These are phyloP conservation scores for Formica aserva DNA, from an alignment of 2,888 invertebrate species.

Conservation along the genomic window DNA sequence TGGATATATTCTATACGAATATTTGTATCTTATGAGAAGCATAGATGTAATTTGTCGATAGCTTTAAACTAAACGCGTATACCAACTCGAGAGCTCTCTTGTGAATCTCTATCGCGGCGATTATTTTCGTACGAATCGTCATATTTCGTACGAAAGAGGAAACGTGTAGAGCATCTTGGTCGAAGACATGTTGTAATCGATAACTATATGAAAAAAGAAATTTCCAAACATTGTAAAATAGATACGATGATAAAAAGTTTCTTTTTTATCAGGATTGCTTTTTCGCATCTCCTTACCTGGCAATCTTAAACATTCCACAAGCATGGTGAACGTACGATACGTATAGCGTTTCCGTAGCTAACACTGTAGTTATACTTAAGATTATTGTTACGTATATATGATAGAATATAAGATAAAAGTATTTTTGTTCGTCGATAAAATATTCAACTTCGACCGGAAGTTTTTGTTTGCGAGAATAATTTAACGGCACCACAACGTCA, in stretches of 20 bases:
- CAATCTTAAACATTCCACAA: constrained; percentile 22
- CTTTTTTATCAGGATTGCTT: not conserved
- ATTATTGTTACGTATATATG: not conserved
- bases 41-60: not conserved
- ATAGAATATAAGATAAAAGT: constrained; percentile 19
- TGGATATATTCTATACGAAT: not conserved
- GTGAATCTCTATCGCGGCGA: constrained; percentile 12
- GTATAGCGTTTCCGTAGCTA: constrained; percentile 15
- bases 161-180: not conserved
- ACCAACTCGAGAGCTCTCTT: constrained; percentile 39
- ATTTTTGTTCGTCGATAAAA: constrained; percentile 41
- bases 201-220: constrained; percentile 17
- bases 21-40: not conserved
- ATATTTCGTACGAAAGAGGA: not conserved
- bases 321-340: not conserved
- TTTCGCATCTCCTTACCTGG: not conserved
- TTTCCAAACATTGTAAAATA: not conserved
- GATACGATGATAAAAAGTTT: not conserved
- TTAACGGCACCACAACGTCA: constrained; percentile 20
- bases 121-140: not conserved
- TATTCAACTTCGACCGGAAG: constrained; percentile 24
- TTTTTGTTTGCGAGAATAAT: constrained; percentile 1
- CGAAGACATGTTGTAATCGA: constrained; percentile 1
- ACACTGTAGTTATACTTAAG: not conserved
- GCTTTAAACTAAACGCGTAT: not conserved